phyloP scores from a whole-genome alignment of 64 coral and sea anemone species.

The Catalaphyllia jardinei region DNA sequence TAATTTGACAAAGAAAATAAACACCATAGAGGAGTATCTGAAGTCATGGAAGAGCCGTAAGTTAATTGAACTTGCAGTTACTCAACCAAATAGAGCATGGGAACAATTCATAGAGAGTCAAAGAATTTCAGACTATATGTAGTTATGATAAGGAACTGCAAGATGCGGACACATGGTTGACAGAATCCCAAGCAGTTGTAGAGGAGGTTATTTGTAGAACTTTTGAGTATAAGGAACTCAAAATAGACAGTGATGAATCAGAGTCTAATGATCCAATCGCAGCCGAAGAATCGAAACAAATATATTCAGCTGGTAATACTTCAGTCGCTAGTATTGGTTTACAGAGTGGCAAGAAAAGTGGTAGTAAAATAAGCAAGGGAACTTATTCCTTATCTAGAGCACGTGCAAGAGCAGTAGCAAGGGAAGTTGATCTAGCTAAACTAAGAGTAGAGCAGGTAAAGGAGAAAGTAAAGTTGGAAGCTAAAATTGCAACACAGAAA shows the following conservation, averaged over 20 bases:
- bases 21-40: neutral
- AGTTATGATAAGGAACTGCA: too few species aligned
- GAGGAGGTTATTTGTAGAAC: too few species aligned
- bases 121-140: too few species aligned
- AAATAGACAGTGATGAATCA: too few species aligned
- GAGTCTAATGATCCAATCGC: too few species aligned
- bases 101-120: too few species aligned
- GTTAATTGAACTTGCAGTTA: neutral
- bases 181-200: too few species aligned
- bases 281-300: neutral
- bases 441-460: conserved; percentile 15
- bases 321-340: neutral
- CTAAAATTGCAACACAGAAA: conserved; percentile 14
- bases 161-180: too few species aligned
- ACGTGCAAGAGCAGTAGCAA: neutral
- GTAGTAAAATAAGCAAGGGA: neutral
- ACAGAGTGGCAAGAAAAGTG: neutral
- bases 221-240: too few species aligned
- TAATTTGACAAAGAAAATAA: conserved; percentile 13
- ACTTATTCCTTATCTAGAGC: neutral
- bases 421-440: conserved; percentile 1
- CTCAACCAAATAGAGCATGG: too few species aligned
- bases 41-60: neutral
- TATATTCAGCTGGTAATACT: neutral
- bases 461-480: neutral